These are phyloP conservation scores for Muntiacus reevesi DNA, from an alignment of 2,113 vertebrate species.

Conservation along the genomic window DNA sequence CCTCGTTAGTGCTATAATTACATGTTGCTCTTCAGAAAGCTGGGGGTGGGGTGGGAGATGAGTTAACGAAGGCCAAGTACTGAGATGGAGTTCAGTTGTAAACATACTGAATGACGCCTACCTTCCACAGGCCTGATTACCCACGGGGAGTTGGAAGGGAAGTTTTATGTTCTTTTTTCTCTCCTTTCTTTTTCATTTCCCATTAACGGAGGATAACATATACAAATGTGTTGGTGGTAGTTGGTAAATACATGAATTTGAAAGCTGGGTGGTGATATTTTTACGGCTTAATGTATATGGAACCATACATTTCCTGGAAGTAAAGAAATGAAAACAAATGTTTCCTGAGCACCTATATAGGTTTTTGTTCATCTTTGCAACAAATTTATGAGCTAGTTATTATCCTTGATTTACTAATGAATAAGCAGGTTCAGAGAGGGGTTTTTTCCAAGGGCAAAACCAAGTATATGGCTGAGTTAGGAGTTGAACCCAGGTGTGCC, in stretches of 20 bases:
- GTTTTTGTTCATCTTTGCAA: background rate
- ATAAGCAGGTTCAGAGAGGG: background rate
- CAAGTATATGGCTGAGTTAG: background rate
- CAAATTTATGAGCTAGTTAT: background rate
- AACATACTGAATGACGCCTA: constrained; percentile 60
- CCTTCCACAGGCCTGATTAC: constrained; percentile 57
- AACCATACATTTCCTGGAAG: background rate
- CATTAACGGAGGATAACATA: background rate
- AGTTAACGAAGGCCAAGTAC: constrained; percentile 65
- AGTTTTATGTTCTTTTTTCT: background rate
- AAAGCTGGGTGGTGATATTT: constrained; percentile 29
- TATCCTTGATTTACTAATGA: background rate
- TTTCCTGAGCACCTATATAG: background rate
- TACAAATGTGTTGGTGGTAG: background rate
- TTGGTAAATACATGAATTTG: background rate
- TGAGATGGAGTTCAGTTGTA: constrained; percentile 64
- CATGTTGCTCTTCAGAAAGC: constrained; percentile 75
- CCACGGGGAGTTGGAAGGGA: constrained; percentile 29
- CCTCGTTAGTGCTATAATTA: constrained; percentile 76
- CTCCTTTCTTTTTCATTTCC: constrained; percentile 9
- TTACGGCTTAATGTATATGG: background rate
- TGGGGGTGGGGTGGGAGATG: constrained; percentile 54
- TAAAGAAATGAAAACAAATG: background rate
- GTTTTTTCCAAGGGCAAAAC: constrained; percentile 9
- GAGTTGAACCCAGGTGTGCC: background rate